Percentiles rank a stretch among this genome's conserved stretches.
Evolutionary conservation across 2,888 invertebrate species (phyloP).

Genomic region (Miltochrista miniata): DNA sequence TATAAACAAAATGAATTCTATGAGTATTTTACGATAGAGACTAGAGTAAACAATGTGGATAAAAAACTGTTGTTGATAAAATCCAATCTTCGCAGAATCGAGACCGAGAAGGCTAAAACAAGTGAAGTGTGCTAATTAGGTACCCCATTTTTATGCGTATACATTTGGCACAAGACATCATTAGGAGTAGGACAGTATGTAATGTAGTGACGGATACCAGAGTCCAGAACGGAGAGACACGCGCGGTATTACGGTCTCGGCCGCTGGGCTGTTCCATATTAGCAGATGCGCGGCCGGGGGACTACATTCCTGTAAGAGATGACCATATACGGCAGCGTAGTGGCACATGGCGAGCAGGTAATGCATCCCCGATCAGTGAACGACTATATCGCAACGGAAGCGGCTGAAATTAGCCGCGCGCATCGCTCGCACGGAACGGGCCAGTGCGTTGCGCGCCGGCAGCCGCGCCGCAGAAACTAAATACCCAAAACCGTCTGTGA

Average conservation of each 20-base stretch:
- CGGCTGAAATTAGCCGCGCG: slow-evolving; percentile 60
- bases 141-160: slow-evolving; percentile 14
- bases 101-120: slow-evolving; percentile 20
- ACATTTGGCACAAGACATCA: slow-evolving; percentile 2
- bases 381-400: slow-evolving; percentile 52
- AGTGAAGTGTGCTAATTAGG: slow-evolving; percentile 23
- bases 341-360: slow-evolving; percentile 39
- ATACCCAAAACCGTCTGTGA: slow-evolving; percentile 75
- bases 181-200: too few relatives aligned
- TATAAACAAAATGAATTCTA: slow-evolving; percentile 16
- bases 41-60: too few relatives aligned
- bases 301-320: slow-evolving; percentile 31
- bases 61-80: too few relatives aligned
- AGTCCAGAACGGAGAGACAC: slow-evolving; percentile 6
- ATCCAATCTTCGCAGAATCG: slow-evolving; percentile 14
- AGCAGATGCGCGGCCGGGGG: neutral
- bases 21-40: neutral
- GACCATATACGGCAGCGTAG: slow-evolving; percentile 51
- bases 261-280: slow-evolving; percentile 14
- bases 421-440: slow-evolving; percentile 48
- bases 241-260: slow-evolving; percentile 3
- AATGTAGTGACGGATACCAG: slow-evolving; percentile 1
- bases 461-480: slow-evolving; percentile 66
- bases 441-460: slow-evolving; percentile 40
- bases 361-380: slow-evolving; percentile 48